phyloP scores from a whole-genome alignment of 2,888 invertebrate species.

The Philhelius pedissequus region DNA sequence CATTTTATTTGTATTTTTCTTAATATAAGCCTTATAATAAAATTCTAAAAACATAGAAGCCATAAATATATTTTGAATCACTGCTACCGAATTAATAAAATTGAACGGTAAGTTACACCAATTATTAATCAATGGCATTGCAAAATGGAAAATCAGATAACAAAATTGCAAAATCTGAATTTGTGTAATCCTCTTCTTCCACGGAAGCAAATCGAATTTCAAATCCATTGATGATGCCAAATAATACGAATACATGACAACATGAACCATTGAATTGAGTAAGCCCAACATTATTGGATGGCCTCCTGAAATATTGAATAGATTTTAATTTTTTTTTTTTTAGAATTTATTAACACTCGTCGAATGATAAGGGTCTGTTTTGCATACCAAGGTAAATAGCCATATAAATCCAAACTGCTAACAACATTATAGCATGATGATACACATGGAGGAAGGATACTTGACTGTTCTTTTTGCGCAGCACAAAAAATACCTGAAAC shows the following conservation, averaged over 20 bases:
- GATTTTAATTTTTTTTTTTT: not conserved
- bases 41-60: slow-evolving; percentile 71
- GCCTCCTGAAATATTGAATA: slow-evolving; percentile 80
- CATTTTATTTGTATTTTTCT: slow-evolving; percentile 43
- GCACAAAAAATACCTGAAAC: slow-evolving; percentile 83
- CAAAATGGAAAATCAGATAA: slow-evolving; percentile 81
- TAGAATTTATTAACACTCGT: not conserved
- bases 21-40: slow-evolving; percentile 71
- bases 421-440: slow-evolving; percentile 88
- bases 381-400: slow-evolving; percentile 80
- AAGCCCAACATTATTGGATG: slow-evolving; percentile 84
- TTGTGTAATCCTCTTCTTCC: slow-evolving; percentile 90
- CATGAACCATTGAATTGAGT: slow-evolving; percentile 87
- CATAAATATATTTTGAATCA: slow-evolving; percentile 71
- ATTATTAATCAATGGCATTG: slow-evolving; percentile 69
- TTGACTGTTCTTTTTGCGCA: slow-evolving; percentile 88
- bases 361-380: no score
- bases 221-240: slow-evolving; percentile 85
- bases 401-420: slow-evolving; percentile 82
- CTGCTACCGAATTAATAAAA: slow-evolving; percentile 7
- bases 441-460: slow-evolving; percentile 89
- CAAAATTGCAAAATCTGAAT: slow-evolving; percentile 88
- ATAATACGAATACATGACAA: slow-evolving; percentile 89
- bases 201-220: slow-evolving; percentile 84
- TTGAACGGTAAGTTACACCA: slow-evolving; percentile 55